Evolutionary conservation across 2,888 invertebrate species (phyloP).

Genomic region (Anoplius nigerrimus): DNA sequence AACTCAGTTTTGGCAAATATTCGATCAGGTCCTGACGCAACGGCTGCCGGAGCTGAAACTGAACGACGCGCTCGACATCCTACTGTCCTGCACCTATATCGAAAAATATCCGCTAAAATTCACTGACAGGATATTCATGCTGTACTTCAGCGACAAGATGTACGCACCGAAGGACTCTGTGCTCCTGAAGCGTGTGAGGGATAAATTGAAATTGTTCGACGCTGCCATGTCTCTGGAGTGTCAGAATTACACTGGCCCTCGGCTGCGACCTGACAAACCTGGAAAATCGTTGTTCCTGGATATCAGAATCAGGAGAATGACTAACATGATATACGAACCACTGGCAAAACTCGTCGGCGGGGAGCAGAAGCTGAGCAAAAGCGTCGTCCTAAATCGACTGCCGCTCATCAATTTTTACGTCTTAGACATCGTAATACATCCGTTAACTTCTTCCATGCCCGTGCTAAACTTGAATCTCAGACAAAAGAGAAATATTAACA

Average conservation of each 20-base stretch:
- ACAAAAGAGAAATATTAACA: constrained; percentile 74
- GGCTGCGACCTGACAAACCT: constrained; percentile 78
- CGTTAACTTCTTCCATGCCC: constrained; percentile 54
- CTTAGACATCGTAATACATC: constrained; percentile 80
- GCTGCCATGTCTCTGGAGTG: constrained; percentile 81
- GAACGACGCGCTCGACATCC: constrained; percentile 79
- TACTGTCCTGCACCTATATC: constrained; percentile 81
- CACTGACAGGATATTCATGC: constrained; percentile 78
- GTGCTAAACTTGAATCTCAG: constrained; percentile 76
- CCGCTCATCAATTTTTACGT: constrained; percentile 79
- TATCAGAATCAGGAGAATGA: constrained; percentile 76
- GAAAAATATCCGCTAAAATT: constrained; percentile 80
- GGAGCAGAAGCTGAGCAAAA: constrained; percentile 75
- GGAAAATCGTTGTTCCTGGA: constrained; percentile 77
- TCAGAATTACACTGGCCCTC: constrained; percentile 78
- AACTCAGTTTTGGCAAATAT: constrained; percentile 78
- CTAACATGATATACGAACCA: constrained; percentile 75
- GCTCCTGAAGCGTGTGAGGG: constrained; percentile 70
- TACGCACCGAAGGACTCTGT: constrained; percentile 72
- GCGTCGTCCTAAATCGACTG: constrained; percentile 77
- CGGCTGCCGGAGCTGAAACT: constrained; percentile 79
- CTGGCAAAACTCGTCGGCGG: constrained; percentile 76
- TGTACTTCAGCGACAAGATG: constrained; percentile 79
- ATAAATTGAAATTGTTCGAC: constrained; percentile 80
- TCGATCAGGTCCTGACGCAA: constrained; percentile 77